Base-by-base conservation (phyloP, 2,888 invertebrate species). In the Ophion costatus region DNA sequence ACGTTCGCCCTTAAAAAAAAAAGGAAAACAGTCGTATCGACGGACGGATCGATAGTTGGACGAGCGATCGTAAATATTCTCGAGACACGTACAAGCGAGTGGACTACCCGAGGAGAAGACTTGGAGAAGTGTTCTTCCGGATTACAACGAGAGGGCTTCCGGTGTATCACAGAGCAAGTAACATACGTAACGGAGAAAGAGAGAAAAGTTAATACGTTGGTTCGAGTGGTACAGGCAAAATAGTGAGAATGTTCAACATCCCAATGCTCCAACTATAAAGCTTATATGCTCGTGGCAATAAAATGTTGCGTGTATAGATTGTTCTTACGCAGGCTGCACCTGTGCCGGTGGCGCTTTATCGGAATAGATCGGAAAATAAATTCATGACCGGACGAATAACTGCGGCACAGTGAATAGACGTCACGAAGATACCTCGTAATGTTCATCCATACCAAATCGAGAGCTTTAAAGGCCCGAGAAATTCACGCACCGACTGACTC, bases 211-310 rank as follows among this genome's bases (percentile, higher is more conserved):
- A 14, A 14, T 24, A 69, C 42, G 33, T 63, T 63, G 61, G 20
- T 29, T 51, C 14, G 33, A 20, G 38, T 22, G 17, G 51, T 20
- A 56, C 20, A 17, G 33, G 14, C 24, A 70, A 63, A 69, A 66
- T 67, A 63, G 84, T 81, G 80, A 56, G 69, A 84, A 84, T 74
- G 81, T 20, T 51, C 61, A 45, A 61, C 20, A 61, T 76, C 69
- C 67, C 76, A 83, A 84, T 57, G 74, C 74, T 64, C 63, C 77
- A 81, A 84, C 81, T 81, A 84, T 84, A 81, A 84, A 84, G 84
- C 81, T 84, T 74, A 74, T 80, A 80, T 77, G 69, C 59, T 22
- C 66, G 78, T 22, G 45, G 81, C 81, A 81, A 79, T 84, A 84
- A 84, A 84, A 81, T 70, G 64, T 78, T 69, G 81, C 70, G 69